These are phyloP conservation scores for Crotalus horridus DNA, from an alignment of 2,113 vertebrate species.

Conservation along the genomic window DNA sequence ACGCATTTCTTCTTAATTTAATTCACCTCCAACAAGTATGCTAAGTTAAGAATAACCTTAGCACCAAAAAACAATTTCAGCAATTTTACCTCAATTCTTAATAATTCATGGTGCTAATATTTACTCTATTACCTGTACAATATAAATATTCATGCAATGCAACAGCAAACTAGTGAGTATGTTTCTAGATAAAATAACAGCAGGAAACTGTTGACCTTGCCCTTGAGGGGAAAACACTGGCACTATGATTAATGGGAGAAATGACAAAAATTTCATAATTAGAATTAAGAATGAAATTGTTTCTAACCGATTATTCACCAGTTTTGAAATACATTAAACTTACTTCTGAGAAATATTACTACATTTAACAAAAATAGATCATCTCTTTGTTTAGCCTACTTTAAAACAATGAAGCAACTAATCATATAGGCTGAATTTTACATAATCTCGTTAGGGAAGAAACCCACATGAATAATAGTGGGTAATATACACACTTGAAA, in stretches of 20 bases:
- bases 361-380: constrained; percentile 21
- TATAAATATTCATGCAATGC: constrained; percentile 88
- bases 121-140: constrained; percentile 89
- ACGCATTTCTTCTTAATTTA: constrained; percentile 41
- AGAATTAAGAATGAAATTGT: constrained; percentile 76
- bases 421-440: neutral
- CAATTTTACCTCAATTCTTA: constrained; percentile 76
- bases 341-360: constrained; percentile 29
- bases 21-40: constrained; percentile 50
- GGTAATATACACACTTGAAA: neutral
- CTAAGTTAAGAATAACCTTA: constrained; percentile 61
- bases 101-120: constrained; percentile 95
- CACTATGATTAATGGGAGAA: constrained; percentile 84
- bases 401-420: neutral
- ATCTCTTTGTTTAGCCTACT: neutral
- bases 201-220: constrained; percentile 76
- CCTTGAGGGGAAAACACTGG: constrained; percentile 80
- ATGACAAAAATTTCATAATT: constrained; percentile 82
- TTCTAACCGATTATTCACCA: constrained; percentile 55
- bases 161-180: constrained; percentile 58
- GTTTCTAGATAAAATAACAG: constrained; percentile 81
- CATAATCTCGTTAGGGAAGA: neutral
- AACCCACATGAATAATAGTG: neutral
- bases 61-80: constrained; percentile 83
- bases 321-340: constrained; percentile 52